Conservation (phyloP, 1,140 invertebrate genomes). For the Caerostris darwini region DNA sequence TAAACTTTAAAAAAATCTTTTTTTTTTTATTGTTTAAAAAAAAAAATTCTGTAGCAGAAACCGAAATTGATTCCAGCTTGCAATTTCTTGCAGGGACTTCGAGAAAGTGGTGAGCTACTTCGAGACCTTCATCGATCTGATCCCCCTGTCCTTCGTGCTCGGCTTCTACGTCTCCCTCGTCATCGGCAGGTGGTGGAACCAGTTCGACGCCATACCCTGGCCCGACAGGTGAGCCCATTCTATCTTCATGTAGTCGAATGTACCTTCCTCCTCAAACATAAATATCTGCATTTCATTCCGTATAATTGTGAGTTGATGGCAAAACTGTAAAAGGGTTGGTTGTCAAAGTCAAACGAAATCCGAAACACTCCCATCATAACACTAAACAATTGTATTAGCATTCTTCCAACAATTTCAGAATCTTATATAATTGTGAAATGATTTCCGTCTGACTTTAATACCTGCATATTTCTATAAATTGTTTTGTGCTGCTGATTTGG, state of each 20-base stretch:
- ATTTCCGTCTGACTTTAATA: too few species aligned
- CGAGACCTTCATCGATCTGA: slow-evolving; percentile 89
- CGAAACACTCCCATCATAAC: background rate
- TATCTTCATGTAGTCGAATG: background rate
- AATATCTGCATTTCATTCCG: too few species aligned
- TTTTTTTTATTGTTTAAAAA: too few species aligned
- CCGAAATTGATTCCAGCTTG: background rate
- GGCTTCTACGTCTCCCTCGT: slow-evolving; percentile 96
- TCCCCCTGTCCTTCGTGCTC: slow-evolving; percentile 93
- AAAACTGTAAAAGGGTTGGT: background rate
- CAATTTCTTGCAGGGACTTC: slow-evolving; percentile 84
- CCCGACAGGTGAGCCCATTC: slow-evolving; percentile 85
- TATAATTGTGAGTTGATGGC: too few species aligned
- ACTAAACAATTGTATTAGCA: too few species aligned
- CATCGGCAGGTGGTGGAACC: slow-evolving; percentile 95
- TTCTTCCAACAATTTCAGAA: too few species aligned
- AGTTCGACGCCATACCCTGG: slow-evolving; percentile 90
- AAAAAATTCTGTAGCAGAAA: too few species aligned
- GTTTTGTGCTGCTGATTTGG: too few species aligned
- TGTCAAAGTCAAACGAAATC: background rate
- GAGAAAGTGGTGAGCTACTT: slow-evolving; percentile 90
- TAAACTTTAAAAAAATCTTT: background rate
- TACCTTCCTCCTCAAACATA: too few species aligned
- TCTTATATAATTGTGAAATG: too few species aligned
- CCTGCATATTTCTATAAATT: too few species aligned